phyloP scores from a whole-genome alignment of 2,797 vertebrate genomes.

The Paguma larvata region DNA sequence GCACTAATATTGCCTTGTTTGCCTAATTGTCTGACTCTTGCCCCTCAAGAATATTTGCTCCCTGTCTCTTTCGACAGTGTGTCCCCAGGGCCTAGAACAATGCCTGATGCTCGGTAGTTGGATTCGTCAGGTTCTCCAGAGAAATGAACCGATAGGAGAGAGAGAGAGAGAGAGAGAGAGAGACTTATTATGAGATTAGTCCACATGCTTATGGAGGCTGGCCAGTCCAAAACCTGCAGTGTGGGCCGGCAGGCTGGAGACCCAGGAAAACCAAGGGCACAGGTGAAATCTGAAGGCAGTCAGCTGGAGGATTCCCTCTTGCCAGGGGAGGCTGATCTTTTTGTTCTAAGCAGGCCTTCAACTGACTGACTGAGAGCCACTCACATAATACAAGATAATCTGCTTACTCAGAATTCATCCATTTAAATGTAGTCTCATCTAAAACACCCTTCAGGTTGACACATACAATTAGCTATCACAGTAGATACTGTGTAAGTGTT shows the following conservation, averaged over 20 bases:
- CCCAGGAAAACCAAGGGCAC: neutral
- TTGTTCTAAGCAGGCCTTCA: neutral
- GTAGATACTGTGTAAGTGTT: neutral
- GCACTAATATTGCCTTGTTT: neutral
- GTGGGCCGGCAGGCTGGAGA: neutral
- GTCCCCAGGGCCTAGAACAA: neutral
- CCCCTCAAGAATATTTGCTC: neutral
- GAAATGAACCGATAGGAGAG: neutral
- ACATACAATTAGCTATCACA: neutral
- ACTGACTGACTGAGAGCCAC: neutral
- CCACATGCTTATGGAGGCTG: neutral
- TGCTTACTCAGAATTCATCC: neutral
- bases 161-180: neutral
- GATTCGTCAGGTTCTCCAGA: neutral
- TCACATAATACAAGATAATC: neutral
- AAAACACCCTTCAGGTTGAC: neutral
- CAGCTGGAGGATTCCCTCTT: neutral
- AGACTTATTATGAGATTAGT: neutral
- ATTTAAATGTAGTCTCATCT: neutral
- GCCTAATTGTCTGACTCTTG: neutral
- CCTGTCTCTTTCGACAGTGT: neutral
- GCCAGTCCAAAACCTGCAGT: neutral
- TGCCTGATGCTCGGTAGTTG: neutral
- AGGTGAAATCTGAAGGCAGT: neutral
- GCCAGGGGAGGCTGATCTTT: neutral